Base-by-base conservation (phyloP, 2,113 vertebrate species). In the Speoplatyrhinus poulsoni region DNA sequence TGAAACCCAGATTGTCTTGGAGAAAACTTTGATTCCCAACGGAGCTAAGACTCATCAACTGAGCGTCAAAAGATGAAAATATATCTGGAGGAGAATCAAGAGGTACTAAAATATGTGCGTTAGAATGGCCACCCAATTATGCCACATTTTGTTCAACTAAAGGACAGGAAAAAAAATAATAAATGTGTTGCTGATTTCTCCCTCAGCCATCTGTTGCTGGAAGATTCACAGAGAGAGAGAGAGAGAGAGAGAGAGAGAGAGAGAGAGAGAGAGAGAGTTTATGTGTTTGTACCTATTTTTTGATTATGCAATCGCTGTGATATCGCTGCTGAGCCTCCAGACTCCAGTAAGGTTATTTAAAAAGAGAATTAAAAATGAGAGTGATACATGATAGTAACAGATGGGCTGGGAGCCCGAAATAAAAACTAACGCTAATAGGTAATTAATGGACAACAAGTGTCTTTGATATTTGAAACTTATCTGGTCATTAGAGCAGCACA, bases 151-250 rank as follows among this genome's bases (percentile, higher is more conserved):
- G 84, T 84, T 81, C 62, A 88, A 87, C 86, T 88, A 85, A 87
- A 89, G 81, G 72, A 80, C 78, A 83, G 76, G 36, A 41, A 41
- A 41, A 41, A 41, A 41, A 89, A 80, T 88, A 91, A 91, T 89
- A 89, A 88, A 91, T 41, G 90, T 91, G 90, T 91, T 89, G 90
- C 90, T 89, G 84, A 82, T 88, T 89, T 83, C 84, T 87, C 79
- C 69, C 83, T 76, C 83, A 49, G 85, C 90, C 90, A 91, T 91
- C 90, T 91, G 90, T 91, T 89, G 85, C 88, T 88, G 78, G 75
- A 87, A 88, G 81, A 78, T 70, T 88, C 83, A 90, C 75, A 85
- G 67, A 73, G 76, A 69, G 81, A 73, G 73, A 78, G 49, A 78
- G 19, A 63, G 62, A 55, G n/a, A 57, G 53, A 32, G 16, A 58